Evolutionary conservation across 1,140 invertebrate species (phyloP), one percentile per base, ranked within the genome.

Genomic region (Gryon sp.): DNA sequence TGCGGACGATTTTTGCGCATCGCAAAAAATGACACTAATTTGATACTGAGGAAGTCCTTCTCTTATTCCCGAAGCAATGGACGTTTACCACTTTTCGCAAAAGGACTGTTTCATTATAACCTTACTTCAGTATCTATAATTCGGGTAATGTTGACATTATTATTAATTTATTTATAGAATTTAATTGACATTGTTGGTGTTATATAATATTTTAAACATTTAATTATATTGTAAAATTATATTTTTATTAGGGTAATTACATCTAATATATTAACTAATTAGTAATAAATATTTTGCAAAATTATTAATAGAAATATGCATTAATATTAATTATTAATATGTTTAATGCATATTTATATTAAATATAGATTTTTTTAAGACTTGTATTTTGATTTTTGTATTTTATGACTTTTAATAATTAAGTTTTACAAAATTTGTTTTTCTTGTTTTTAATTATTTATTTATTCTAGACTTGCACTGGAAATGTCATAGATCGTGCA

Each of bases 401-500:
- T n/a, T n/a, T n/a, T n/a, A n/a, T n/a, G n/a, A n/a, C n/a, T n/a
- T n/a, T n/a, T n/a, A 7, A 24, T 4, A 4, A 3, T 24, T 3
- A 24, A 3, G 22, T 24, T 24, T 24, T 3, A 24, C 3, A 24
- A 30, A 5, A 30, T 30, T n/a, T 30, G n/a, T 7, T 16, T 48
- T 24, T 15, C 41, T 18, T 6, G 22, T 60, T 26, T 22, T 43
- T 3, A 45, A 19, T 45, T 14, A 19, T 40, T 15, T 62, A 32
- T 50, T 38, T 30, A 19, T 66, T 77, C n/a, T 46, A 89, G 87
- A 81, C 52, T 72, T 87, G 86, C 66, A 85, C 82, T 59, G 87
- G 88, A 26, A 88, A 84, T 74, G 80, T 86, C 9, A 84, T 89
- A 28, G 84, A 89, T 30, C 76, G 86, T 34, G 83, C 86, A 3